These are phyloP conservation scores for Glossophaga mutica DNA, from an alignment of 2,797 vertebrate genomes.

Conservation along the genomic window DNA sequence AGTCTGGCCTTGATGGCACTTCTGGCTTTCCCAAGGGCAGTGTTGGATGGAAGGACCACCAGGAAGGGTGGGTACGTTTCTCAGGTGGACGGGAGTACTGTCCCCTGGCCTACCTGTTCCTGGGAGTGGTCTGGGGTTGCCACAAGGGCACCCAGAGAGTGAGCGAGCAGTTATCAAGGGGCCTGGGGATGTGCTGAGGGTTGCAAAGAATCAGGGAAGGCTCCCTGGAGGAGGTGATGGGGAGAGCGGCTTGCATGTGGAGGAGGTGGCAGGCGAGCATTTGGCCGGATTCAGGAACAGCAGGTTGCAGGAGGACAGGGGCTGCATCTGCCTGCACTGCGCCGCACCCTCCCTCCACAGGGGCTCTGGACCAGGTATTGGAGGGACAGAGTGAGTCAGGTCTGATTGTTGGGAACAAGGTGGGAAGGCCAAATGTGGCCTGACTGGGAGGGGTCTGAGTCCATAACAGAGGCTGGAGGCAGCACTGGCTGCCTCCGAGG, in stretches of 20 bases:
- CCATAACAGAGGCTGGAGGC: background rate
- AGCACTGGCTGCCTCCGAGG: background rate
- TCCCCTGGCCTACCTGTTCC: background rate
- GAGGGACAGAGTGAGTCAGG: background rate
- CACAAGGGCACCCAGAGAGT: background rate
- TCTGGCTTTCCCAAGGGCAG: background rate
- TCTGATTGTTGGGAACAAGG: background rate
- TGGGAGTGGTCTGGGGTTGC: background rate
- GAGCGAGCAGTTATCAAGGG: background rate
- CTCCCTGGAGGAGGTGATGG: background rate
- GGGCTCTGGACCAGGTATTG: background rate
- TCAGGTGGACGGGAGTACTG: background rate
- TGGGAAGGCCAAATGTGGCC: background rate
- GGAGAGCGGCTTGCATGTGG: accelerated
- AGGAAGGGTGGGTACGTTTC: background rate
- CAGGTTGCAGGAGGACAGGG: background rate
- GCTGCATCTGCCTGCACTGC: background rate
- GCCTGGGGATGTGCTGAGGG: background rate
- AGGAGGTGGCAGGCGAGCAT: background rate
- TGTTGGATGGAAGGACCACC: background rate
- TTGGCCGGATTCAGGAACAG: accelerated
- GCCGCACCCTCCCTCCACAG: background rate
- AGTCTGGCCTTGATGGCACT: background rate
- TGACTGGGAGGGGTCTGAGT: background rate
- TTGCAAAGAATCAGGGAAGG: background rate